Conservation (phyloP, 2,888 invertebrate species). For the Brachyptera putata region DNA sequence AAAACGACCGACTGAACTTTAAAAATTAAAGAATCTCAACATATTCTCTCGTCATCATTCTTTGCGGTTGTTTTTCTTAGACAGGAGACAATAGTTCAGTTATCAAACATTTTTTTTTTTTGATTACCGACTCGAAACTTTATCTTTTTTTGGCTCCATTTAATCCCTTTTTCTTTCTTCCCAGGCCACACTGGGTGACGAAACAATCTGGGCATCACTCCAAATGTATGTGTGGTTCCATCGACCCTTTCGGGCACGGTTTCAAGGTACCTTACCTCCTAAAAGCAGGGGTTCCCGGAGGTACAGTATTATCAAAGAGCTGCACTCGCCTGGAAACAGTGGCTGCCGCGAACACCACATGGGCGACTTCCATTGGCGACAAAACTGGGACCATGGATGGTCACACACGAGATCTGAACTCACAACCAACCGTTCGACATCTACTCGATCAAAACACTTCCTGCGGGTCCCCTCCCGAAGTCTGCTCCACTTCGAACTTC, state of each 20-base stretch:
- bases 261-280: constrained; percentile 89
- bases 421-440: constrained; percentile 96
- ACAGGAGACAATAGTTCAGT: too few relatives aligned
- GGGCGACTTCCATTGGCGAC: constrained; percentile 89
- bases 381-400: constrained; percentile 66
- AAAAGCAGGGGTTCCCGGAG: constrained; percentile 72
- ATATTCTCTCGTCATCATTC: too few relatives aligned
- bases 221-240: constrained; percentile 88
- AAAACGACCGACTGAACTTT: too few relatives aligned
- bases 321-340: constrained; percentile 95
- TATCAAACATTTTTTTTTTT: too few relatives aligned
- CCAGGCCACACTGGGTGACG: constrained; percentile 86
- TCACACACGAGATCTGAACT: constrained; percentile 62
- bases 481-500: constrained; percentile 83
- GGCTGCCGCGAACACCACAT: constrained; percentile 83
- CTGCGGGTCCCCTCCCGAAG: constrained; percentile 89
- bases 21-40: too few relatives aligned
- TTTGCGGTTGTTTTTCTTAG: too few relatives aligned
- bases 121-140: too few relatives aligned
- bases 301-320: constrained; percentile 88
- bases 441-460: constrained; percentile 94
- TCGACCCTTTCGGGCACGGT: constrained; percentile 97
- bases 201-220: constrained; percentile 74
- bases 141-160: background rate
- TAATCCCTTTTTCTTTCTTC: constrained; percentile 38